A percentile compares a stretch with the other conserved stretches of the same genome.
phyloP scores from a whole-genome alignment of 2,113 vertebrate genomes.

The Oreochromis spilurus region DNA sequence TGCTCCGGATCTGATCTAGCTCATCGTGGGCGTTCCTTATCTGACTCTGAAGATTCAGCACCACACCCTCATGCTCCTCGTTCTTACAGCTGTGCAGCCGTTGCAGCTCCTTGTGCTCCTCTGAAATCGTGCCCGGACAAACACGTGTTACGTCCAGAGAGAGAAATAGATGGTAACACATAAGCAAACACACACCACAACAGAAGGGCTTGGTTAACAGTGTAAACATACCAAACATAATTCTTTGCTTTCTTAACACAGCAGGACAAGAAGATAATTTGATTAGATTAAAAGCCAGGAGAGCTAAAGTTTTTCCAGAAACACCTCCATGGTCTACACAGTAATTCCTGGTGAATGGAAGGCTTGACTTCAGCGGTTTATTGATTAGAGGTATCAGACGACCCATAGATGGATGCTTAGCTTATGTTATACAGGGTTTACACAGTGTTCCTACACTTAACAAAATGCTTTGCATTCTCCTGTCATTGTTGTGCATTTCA shows the following conservation, averaged over 20 bases:
- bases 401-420: neutral
- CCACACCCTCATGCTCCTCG: conserved; percentile 68
- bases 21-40: conserved; percentile 60
- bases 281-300: neutral
- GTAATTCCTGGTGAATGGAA: neutral
- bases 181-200: conserved; percentile 1
- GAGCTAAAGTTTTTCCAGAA: conserved; percentile 6
- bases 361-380: neutral
- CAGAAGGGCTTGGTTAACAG: conserved; percentile 39
- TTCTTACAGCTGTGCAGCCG: conserved; percentile 65
- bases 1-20: conserved; percentile 73
- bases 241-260: conserved; percentile 33
- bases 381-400: neutral
- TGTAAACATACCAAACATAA: conserved; percentile 41
- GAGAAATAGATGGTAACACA: neutral
- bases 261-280: conserved; percentile 32
- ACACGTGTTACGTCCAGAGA: conserved; percentile 12
- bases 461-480: neutral
- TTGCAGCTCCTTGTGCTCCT: conserved; percentile 73
- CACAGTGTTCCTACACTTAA: neutral
- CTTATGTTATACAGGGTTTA: neutral
- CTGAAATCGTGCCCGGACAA: conserved; percentile 55
- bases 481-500: neutral
- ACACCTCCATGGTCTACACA: neutral
- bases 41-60: conserved; percentile 74